Evolutionary conservation across 2,797 vertebrate species (phyloP), one percentile per base, ranked within the genome.

Genomic region (Microctenopoma lineatum): DNA sequence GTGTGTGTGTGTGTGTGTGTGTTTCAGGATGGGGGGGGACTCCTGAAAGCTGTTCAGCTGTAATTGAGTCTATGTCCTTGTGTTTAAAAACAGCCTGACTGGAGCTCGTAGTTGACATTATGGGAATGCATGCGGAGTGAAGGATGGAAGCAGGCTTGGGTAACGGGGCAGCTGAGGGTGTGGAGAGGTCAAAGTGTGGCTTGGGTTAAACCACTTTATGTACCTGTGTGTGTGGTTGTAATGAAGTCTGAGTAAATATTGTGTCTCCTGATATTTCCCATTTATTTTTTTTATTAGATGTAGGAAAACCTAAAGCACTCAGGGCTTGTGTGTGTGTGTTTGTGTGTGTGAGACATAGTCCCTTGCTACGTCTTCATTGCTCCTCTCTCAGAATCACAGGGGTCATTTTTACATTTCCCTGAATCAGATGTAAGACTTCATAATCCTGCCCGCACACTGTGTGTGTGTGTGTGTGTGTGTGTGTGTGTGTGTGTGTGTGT

Each of bases 331-430:
- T 64, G 67, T 53, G 39, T 56, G 53, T 58, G 39, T 53, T 41
- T 7, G 29, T 32, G 29, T 7, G 29, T 39, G 18, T 59, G 26
- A 73, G 16, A 45, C 16, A 3, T 45, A 56, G 68, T 50, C 75
- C 64, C 41, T 90, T 89, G 81, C 80, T 85, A 79, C 66, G 79
- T 84, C 48, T 81, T 75, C 57, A 65, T 74, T 39, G 42, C 85
- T 5, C 18, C 89, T 89, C 84, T 90, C 88, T 70, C 56, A 50
- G 56, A 93, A 86, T 88, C 83, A 86, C 89, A 78, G 93, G 87
- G 93, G 92, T 95, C 87, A 73, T 86, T 92, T 94, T 88, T 93
- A 92, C 81, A 92, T 94, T 94, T 95, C 89, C 92, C 77, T 56
- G 92, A 95, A 93, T 92, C 93, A 92, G 91, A 92, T 79, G 61